These are phyloP conservation scores for Accipiter virgatus DNA, from an alignment of 2,113 vertebrate genomes.

Conservation along the genomic window DNA sequence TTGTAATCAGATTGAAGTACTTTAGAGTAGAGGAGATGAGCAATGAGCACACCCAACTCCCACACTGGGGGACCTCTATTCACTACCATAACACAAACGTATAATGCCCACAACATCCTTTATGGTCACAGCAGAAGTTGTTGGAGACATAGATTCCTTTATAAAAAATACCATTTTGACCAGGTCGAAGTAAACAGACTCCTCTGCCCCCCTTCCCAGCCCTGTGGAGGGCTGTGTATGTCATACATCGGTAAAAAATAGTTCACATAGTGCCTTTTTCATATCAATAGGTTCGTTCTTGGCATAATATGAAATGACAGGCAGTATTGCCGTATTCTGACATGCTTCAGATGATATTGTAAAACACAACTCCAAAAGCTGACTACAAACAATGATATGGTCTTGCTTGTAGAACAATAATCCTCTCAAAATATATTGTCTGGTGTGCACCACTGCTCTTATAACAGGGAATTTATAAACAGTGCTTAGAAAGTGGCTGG, in stretches of 20 bases:
- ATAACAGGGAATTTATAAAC: neutral
- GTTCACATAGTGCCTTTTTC: neutral
- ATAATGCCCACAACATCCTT: neutral
- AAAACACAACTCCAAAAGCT: no score
- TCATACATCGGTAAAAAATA: neutral
- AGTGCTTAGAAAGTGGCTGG: neutral
- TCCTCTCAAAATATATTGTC: no score
- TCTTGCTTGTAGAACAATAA: no score
- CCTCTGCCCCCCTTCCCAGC: neutral
- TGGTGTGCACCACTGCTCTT: neutral
- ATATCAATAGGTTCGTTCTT: neutral
- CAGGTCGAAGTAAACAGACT: neutral
- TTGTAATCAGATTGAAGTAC: neutral
- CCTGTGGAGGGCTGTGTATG: neutral
- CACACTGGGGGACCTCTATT: neutral
- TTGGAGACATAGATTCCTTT: neutral
- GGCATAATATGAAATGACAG: neutral
- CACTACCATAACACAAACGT: neutral
- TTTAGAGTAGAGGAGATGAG: neutral
- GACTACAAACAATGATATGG: no score
- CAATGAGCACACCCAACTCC: neutral
- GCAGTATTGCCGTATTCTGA: no score
- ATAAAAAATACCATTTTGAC: neutral
- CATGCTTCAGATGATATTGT: no score
- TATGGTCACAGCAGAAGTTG: neutral